Percentiles rank a stretch among this genome's conserved stretches.
Evolutionary conservation across 2,113 vertebrate genomes (phyloP).

Genomic region (Bagarius yarrelli): DNA sequence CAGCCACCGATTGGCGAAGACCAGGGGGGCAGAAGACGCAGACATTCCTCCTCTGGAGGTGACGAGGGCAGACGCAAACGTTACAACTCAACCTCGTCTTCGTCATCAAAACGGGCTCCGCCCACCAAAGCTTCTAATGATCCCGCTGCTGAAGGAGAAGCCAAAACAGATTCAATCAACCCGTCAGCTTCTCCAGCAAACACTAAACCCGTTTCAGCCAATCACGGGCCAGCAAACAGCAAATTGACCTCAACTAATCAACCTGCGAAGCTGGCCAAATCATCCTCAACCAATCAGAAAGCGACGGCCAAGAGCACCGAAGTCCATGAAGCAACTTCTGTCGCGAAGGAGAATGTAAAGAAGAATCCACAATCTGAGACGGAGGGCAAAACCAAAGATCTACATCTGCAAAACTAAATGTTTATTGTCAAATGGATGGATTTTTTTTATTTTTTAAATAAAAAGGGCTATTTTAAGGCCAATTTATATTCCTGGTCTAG

Average conservation of each 20-base stretch:
- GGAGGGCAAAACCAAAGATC: slow-evolving; percentile 56
- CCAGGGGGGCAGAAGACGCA: slow-evolving; percentile 72
- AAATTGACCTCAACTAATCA: slow-evolving; percentile 28
- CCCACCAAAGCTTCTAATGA: slow-evolving; percentile 49
- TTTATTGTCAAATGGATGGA: slow-evolving; percentile 26
- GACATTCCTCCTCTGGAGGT: slow-evolving; percentile 66
- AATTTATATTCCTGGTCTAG: slow-evolving; percentile 11
- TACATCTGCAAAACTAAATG: slow-evolving; percentile 56
- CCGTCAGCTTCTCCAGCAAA: slow-evolving; percentile 33
- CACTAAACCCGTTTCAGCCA: slow-evolving; percentile 37
- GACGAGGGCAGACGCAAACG: slow-evolving; percentile 73
- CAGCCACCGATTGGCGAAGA: slow-evolving; percentile 88
- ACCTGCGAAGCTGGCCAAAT: slow-evolving; percentile 20
- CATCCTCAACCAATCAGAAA: slow-evolving; percentile 27
- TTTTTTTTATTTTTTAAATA: slow-evolving; percentile 5
- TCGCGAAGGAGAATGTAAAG: slow-evolving; percentile 61
- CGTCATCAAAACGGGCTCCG: slow-evolving; percentile 57
- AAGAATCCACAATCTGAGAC: slow-evolving; percentile 49
- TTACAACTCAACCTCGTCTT: slow-evolving; percentile 56
- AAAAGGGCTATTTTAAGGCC: slow-evolving; percentile 22
- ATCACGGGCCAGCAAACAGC: slow-evolving; percentile 24
- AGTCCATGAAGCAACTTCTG: slow-evolving; percentile 11
- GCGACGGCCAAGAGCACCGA: slow-evolving; percentile 1
- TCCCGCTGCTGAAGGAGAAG: slow-evolving; percentile 23
- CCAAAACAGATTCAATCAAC: slow-evolving; percentile 29